Percentiles rank a stretch among this genome's conserved stretches.
Conservation (phyloP, 2,113 vertebrate genomes). For the Argyrosomus japonicus region DNA sequence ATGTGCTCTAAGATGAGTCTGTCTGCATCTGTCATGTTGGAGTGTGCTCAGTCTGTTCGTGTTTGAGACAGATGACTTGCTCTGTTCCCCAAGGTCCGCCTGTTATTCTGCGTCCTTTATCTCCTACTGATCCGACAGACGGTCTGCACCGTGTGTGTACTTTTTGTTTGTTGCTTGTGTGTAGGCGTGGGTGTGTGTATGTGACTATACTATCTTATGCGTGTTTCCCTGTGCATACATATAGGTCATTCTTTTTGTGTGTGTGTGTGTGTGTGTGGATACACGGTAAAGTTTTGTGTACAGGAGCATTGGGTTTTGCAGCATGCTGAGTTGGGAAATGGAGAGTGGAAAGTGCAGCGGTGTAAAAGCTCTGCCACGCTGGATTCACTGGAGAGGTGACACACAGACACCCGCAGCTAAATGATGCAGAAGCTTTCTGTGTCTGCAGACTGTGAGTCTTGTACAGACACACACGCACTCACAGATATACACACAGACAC, state of each 20-base stretch:
- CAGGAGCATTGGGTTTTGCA: slow-evolving; percentile 29
- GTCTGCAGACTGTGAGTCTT: slow-evolving; percentile 51
- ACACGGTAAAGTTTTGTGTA: slow-evolving; percentile 24
- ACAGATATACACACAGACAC: slow-evolving; percentile 42
- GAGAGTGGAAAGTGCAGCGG: slow-evolving; percentile 67
- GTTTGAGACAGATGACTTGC: slow-evolving; percentile 84
- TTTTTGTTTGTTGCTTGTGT: slow-evolving; percentile 27
- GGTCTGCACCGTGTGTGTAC: slow-evolving; percentile 37
- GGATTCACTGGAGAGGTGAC: slow-evolving; percentile 70
- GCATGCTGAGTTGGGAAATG: slow-evolving; percentile 71
- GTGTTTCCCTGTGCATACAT: not conserved
- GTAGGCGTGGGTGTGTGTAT: not conserved
- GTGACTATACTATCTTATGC: not conserved
- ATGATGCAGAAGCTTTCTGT: slow-evolving; percentile 74
- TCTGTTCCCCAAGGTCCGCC: slow-evolving; percentile 75
- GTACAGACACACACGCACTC: slow-evolving; percentile 33
- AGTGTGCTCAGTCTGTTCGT: slow-evolving; percentile 79
- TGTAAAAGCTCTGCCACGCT: slow-evolving; percentile 63
- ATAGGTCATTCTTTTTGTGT: slow-evolving; percentile 17
- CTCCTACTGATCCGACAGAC: slow-evolving; percentile 73
- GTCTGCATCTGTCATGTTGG: slow-evolving; percentile 79
- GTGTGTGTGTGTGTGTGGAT: not conserved
- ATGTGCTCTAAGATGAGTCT: slow-evolving; percentile 72
- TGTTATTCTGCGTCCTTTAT: slow-evolving; percentile 83
- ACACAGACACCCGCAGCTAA: slow-evolving; percentile 69